These are phyloP conservation scores for Takifugu bimaculatus DNA, from an alignment of 2,113 vertebrate genomes.

Conservation along the genomic window DNA sequence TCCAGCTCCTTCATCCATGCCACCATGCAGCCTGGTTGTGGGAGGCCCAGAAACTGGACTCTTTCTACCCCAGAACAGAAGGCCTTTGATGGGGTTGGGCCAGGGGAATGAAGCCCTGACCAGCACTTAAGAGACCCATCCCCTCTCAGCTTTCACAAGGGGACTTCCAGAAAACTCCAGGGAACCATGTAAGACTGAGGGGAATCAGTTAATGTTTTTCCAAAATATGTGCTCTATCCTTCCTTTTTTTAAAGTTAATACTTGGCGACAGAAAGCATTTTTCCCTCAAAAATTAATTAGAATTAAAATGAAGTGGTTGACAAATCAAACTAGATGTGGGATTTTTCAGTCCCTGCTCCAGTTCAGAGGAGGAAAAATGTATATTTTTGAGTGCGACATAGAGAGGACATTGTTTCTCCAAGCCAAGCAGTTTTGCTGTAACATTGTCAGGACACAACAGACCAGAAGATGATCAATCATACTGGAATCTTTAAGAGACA, in stretches of 20 bases:
- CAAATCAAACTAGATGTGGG: too few relatives aligned
- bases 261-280: background rate
- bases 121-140: slow-evolving; percentile 33
- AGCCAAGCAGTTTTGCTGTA: slow-evolving; percentile 36
- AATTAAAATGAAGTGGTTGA: too few relatives aligned
- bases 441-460: slow-evolving; percentile 59
- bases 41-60: slow-evolving; percentile 58
- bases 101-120: slow-evolving; percentile 41
- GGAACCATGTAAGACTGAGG: slow-evolving; percentile 29
- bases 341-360: too few relatives aligned
- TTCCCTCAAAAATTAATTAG: too few relatives aligned
- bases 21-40: slow-evolving; percentile 30
- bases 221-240: slow-evolving; percentile 31
- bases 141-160: slow-evolving; percentile 59
- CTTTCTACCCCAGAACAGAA: slow-evolving; percentile 49
- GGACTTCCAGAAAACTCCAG: slow-evolving; percentile 56
- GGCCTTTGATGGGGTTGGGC: slow-evolving; percentile 60
- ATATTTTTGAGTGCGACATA: background rate
- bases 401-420: slow-evolving; percentile 31
- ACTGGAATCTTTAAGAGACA: background rate
- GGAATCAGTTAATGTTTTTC: slow-evolving; percentile 32
- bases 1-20: slow-evolving; percentile 27
- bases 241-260: slow-evolving; percentile 11
- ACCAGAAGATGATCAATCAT: slow-evolving; percentile 19
- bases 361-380: too few relatives aligned